Evolutionary conservation across 2,797 vertebrate genomes (phyloP), one percentile per base, ranked within the genome.

Genomic region (Acanthurus lineatus): DNA sequence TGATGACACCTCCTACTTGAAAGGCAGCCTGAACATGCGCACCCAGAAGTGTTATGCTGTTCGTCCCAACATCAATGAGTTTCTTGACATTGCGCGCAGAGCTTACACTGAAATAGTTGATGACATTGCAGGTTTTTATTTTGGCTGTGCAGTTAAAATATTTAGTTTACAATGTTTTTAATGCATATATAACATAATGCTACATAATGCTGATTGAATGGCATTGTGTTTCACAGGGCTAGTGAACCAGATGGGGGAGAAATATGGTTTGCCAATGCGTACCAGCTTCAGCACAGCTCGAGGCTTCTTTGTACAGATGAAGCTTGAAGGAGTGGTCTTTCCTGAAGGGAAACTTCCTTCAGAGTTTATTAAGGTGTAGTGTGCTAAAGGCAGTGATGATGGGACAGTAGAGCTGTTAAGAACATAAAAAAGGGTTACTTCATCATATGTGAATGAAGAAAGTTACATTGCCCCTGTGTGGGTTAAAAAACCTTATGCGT

Each of bases 31-130:
- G 68, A 98, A 95, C 83, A 97, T 98, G 97, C 97, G 98, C 69
- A 98, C 97, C 5, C 98, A 99, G 88, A 99, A 99, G 77, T 99
- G 98, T 90, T 99, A 98, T 1, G 98, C 98, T 11, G 96, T 99
- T 57, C 96, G 96, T 4, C 97, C 97, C 5, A 96, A 98, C 82
- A 94, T 99, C 86, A 99, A 96, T 35, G 97, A 98, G 86, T 98
- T 98, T 89, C 96, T 99, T 1, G 98, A 99, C 84, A 98, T 99
- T 82, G 96, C 98, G 32, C 95, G 97, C 40, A 95, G 96, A 89
- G 98, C 97, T 12, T 99, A 99, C 83, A 98, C 97, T 16, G 98
- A 99, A 89, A 97, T 99, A 63, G 96, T 99, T 63, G 98, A 99
- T 76, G 98, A 99, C 93, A 97, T 99, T 88, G 96, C 98, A 95